These are phyloP conservation scores for Uropetala carovei DNA, from an alignment of 2,888 invertebrate species.

Conservation along the genomic window DNA sequence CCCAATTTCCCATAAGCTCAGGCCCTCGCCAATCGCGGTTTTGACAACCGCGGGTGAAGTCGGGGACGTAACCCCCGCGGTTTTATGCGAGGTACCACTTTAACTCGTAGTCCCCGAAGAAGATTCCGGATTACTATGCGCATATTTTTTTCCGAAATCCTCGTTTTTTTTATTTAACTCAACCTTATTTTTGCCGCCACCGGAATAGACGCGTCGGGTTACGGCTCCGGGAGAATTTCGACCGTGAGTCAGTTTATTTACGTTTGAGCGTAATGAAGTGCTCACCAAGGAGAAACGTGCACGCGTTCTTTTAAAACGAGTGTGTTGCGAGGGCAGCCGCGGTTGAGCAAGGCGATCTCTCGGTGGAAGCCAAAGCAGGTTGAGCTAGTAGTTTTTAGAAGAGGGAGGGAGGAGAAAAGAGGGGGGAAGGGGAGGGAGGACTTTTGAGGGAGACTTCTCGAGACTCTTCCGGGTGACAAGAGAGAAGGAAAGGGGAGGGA, in stretches of 20 bases:
- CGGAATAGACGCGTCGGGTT: no score
- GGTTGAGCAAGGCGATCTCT: conserved; percentile 2
- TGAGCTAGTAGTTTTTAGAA: conserved; percentile 35
- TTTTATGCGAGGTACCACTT: no score
- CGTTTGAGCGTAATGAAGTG: neutral
- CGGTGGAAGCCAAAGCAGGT: conserved; percentile 10
- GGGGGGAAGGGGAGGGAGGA: neutral
- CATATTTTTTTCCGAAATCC: no score
- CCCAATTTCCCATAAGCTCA: no score
- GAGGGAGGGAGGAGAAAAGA: neutral
- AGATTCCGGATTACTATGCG: no score
- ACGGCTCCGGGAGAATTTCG: neutral
- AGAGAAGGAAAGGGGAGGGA: neutral
- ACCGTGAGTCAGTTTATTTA: neutral
- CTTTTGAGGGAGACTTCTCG: neutral
- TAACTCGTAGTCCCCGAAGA: no score
- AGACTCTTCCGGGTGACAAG: neutral
- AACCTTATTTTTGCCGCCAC: no score
- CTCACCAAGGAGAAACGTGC: neutral
- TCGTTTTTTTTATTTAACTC: no score
- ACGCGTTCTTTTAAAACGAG: no score
- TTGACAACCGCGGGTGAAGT: no score
- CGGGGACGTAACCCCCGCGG: no score
- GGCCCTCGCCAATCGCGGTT: no score
- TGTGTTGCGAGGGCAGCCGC: neutral